These are phyloP conservation scores for Panurus biarmicus DNA, from an alignment of 2,113 vertebrate species.

Conservation along the genomic window DNA sequence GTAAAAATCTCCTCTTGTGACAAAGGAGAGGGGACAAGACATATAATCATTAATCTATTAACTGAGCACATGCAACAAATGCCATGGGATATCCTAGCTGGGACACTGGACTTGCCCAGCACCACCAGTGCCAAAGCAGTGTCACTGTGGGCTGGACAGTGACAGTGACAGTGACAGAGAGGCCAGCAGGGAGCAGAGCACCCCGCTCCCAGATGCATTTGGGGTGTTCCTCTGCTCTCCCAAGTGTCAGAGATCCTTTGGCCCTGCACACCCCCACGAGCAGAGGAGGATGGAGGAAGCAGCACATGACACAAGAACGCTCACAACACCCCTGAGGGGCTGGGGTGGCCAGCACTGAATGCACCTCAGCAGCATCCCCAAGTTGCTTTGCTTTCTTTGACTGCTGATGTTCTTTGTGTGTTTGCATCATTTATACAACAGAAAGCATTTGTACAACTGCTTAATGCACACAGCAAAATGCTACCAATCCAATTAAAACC, in stretches of 20 bases:
- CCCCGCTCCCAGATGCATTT: background rate
- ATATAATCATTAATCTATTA: background rate
- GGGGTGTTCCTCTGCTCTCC: background rate
- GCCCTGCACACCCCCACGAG: background rate
- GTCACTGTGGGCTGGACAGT: background rate
- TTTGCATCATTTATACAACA: background rate
- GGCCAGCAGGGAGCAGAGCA: background rate
- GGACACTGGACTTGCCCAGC: background rate
- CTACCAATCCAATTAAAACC: background rate
- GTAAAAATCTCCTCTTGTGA: background rate
- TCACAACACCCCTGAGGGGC: background rate
- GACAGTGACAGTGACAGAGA: background rate
- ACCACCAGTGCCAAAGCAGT: background rate
- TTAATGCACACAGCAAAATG: background rate
- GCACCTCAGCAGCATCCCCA: background rate
- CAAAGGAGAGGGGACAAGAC: background rate
- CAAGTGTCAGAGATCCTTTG: background rate
- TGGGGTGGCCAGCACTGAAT: rapidly evolving
- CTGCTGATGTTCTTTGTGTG: background rate
- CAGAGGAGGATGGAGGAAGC: background rate
- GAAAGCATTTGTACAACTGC: background rate
- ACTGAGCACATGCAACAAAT: background rate
- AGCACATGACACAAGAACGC: background rate
- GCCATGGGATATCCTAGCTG: background rate
- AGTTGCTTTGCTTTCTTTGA: background rate